Evolutionary conservation across 2,888 invertebrate genomes (phyloP), one percentile per base, ranked within the genome.

Genomic region (Epistrophe eligans): DNA sequence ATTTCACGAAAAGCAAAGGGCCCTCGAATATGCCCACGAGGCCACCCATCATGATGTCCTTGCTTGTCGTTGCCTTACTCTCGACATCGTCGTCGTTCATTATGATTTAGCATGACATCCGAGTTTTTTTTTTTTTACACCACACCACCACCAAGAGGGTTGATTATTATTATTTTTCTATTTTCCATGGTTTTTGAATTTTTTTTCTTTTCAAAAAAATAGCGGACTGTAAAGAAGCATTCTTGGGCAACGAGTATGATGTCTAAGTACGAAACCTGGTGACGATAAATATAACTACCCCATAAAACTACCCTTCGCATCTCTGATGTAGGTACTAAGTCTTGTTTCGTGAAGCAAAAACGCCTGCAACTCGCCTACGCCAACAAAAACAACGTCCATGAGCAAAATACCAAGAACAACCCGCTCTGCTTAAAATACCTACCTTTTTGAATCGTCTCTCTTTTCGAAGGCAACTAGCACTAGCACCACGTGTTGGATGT

Each of bases 41-140:
- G 73, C 77, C 82, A 85, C 70, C 85, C 79, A 43, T 55, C 74
- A 24, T 60, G 52, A 48, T 71, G 71, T 79, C 79, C 67, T 67
- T 50, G 73, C n/a, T 60, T 40, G 52, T 24, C 71, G 40, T 81
- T n/a, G n/a, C n/a, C n/a, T n/a, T n/a, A n/a, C n/a, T 28, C 38
- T 71, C 55, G 45, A 38, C 19, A 35, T 66, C 19, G 52, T 67
- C 52, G 77, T 28, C 58, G 82, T 85, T 85, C 77, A 85, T 85
- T 85, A 85, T 85, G 82, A 85, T 85, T 85, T 82, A 85, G 74
- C 85, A 85, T 85, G 85, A 85, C 82, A 85, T 77, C 71, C 77
- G 79, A 70, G 62, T 62, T 60, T 3, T 74, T 60, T 60, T 3
- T 74, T 60, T 74, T 52, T 10, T 8, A 35, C 73, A 38, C 24